phyloP scores from a whole-genome alignment of 2,113 vertebrate species.

The Triplophysa tibetana region DNA sequence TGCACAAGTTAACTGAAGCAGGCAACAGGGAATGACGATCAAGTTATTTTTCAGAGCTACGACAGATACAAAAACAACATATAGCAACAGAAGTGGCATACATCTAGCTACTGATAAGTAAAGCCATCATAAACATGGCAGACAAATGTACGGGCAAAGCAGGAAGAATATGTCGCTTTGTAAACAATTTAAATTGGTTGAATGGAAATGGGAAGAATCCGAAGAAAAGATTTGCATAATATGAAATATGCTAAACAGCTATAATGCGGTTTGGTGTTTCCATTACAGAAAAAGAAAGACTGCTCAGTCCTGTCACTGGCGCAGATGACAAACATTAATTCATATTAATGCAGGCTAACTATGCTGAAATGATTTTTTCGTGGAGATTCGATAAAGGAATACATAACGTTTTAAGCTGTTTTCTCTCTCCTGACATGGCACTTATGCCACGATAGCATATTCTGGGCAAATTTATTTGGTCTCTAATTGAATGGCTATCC shows the following conservation, averaged over 20 bases:
- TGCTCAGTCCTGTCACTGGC: slow-evolving; percentile 18
- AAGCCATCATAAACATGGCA: slow-evolving; percentile 1
- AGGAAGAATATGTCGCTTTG: slow-evolving; percentile 8
- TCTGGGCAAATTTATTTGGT: background rate
- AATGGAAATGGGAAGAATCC: slow-evolving; percentile 27
- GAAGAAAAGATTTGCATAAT: slow-evolving; percentile 37
- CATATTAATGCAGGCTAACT: slow-evolving; percentile 27
- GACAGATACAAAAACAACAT: slow-evolving; percentile 2
- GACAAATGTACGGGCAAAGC: slow-evolving; percentile 14
- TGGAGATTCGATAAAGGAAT: slow-evolving; percentile 34
- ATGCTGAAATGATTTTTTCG: slow-evolving; percentile 33
- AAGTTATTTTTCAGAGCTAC: background rate
- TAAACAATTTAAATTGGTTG: slow-evolving; percentile 29
- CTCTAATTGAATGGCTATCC: background rate
- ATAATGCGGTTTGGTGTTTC: slow-evolving; percentile 33
- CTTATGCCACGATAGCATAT: slow-evolving; percentile 29
- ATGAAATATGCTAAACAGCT: slow-evolving; percentile 29
- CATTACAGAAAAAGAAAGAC: slow-evolving; percentile 23
- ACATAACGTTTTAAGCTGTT: slow-evolving; percentile 12
- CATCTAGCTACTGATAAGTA: background rate
- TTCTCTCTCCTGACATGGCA: slow-evolving; percentile 30
- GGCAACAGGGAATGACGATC: background rate
- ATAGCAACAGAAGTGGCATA: slow-evolving; percentile 10
- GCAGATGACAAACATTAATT: slow-evolving; percentile 31
- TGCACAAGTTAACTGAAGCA: background rate